Base-by-base conservation (phyloP, 2,797 vertebrate genomes). In the Valencia hispanica region DNA sequence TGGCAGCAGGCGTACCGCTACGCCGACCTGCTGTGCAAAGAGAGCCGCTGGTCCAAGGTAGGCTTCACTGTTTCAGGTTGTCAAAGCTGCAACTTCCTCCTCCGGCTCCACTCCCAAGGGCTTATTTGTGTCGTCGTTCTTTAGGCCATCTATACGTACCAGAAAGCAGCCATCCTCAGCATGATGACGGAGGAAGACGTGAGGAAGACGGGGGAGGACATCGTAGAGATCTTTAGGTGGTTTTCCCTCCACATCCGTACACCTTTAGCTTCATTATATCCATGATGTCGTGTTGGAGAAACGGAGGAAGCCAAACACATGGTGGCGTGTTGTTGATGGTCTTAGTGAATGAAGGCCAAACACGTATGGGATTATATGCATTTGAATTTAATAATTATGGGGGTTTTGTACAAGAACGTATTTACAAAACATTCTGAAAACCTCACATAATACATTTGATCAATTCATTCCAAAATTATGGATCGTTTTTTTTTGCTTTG, bases 21-120 rank as follows among this genome's bases (percentile, higher is more conserved):
- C 87, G 97, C 97, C 11, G 96, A 98, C 86, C 95, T 98, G 84
- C 96, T 99, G 84, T 97, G 96, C 90, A 95, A 94, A 88, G 97
- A 99, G 93, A 99, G 97, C 94, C 97, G 96, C 94, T 99, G 98
- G 98, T 99, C 97, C 84, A 98, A 99, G 96, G 98, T 97, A 90
- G 30, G 6, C 12, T 36, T 15, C 0, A 20, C 17, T 30, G 12
- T 25, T 25, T 41, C n/a, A n/a, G n/a, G n/a, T n/a, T n/a, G n/a
- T n/a, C n/a, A 48, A 3, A 48, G 47, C 14, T 18, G 14, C 47
- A 18, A 48, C 47, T 4, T 3, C 12, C 48, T 50, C 20, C 17
- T 36, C 1, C 63, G 14, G 22, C 10, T 27, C 4, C 10, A 57
- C 55, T 57, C 15, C n/a, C 11, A 30, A 5, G 12, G 5, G 22